Base-by-base conservation (phyloP, 2,113 vertebrate genomes). In the Cyanistes caeruleus region DNA sequence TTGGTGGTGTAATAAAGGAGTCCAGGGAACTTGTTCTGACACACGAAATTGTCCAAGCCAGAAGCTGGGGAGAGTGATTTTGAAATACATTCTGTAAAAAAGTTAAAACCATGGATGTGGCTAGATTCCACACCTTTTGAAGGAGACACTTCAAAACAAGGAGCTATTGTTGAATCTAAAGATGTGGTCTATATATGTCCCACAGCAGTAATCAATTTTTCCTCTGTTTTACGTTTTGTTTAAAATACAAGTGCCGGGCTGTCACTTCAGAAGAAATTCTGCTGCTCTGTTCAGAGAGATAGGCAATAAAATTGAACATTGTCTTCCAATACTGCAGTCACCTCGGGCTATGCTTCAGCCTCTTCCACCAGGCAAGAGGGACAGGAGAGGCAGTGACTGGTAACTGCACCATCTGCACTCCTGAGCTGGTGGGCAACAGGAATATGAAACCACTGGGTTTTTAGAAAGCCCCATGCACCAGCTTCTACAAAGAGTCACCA, bases 1-100 rank as follows among this genome's bases (percentile, higher is more conserved):
- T 16, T 89, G 87, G 94, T 97, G 97, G 94, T 96, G 81, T 68
- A 67, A 86, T 83, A 77, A 96, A 88, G 90, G 93, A 72, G 94
- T 89, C 85, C 89, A 87, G 76, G 90, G 92, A 94, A 88, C 90
- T 93, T 77, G 14, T 93, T 95, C 76, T 89, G 55, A 48, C 43
- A 72, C 60, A 94, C 46, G 48, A 64, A 14, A 52, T 15, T 76
- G 39, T 67, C 55, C 24, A 73, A 94, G 13, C 37, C 80, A 89
- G 43, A 72, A 84, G 33, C 55, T 72, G 28, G 51, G 41, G 12
- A 90, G 46, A 79, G 3, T 13, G 3, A 9, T 69, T 84, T 91
- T 60, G 49, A 93, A 97, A 87, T 73, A 31, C 28, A 56, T 6
- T 35, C 31, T 79, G 35, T 80, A 15, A 81, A 77, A 74, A 67